These are phyloP conservation scores for Trissoscelio sp. DNA, from an alignment of 2,888 invertebrate species.

Conservation along the genomic window DNA sequence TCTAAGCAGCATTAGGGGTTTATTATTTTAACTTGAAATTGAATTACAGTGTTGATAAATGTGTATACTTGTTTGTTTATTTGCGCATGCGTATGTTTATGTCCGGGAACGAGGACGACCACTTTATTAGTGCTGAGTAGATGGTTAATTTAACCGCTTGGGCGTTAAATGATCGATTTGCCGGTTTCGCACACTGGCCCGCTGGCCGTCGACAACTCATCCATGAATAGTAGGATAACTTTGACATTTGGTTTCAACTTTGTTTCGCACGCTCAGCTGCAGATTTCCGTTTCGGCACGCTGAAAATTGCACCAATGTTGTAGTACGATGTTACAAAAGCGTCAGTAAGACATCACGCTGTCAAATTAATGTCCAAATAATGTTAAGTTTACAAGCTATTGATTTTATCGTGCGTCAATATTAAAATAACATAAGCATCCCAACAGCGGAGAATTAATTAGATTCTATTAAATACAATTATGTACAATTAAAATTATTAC, in stretches of 20 bases:
- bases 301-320: not conserved
- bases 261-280: slow-evolving; percentile 16
- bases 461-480: too few species aligned
- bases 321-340: not conserved
- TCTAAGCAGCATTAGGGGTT: not conserved
- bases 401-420: too few species aligned
- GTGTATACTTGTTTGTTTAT: not conserved
- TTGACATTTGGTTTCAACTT: slow-evolving; percentile 50
- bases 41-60: slow-evolving; percentile 1
- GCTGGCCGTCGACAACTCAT: slow-evolving; percentile 40
- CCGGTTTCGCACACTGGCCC: slow-evolving; percentile 72
- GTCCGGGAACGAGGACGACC: slow-evolving; percentile 66
- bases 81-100: slow-evolving; percentile 38
- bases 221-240: slow-evolving; percentile 39
- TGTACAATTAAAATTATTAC: too few species aligned
- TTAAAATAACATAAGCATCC: too few species aligned
- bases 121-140: slow-evolving; percentile 78
- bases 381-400: too few species aligned
- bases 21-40: slow-evolving; percentile 13
- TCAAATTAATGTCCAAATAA: slow-evolving; percentile 16
- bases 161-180: slow-evolving; percentile 79
- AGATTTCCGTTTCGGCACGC: slow-evolving; percentile 2
- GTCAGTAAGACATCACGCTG: not conserved
- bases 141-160: slow-evolving; percentile 77
- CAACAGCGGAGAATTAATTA: too few species aligned